Evolutionary conservation across 2,888 invertebrate species (phyloP).

Genomic region (Odontocolon sp.): DNA sequence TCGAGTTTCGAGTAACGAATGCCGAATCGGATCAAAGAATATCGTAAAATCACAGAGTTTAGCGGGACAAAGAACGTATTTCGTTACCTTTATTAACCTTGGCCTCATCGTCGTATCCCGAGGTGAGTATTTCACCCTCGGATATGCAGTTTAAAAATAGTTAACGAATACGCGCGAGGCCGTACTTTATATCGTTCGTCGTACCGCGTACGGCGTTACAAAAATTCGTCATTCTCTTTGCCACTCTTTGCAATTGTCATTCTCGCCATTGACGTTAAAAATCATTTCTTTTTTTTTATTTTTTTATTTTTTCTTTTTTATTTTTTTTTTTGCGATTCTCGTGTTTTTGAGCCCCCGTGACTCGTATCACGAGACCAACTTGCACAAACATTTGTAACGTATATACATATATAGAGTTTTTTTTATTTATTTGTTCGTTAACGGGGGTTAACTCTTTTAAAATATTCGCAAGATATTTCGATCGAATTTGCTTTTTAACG

Average conservation of each 20-base stretch:
- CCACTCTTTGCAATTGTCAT: slow-evolving; percentile 57
- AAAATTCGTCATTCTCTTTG: slow-evolving; percentile 36
- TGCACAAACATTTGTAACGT: no score
- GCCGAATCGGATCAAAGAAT: slow-evolving; percentile 41
- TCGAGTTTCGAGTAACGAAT: slow-evolving; percentile 51
- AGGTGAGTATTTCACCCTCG: slow-evolving; percentile 73
- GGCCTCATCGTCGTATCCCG: slow-evolving; percentile 73
- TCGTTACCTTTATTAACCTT: slow-evolving; percentile 78
- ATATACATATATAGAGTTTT: not conserved
- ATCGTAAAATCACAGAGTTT: slow-evolving; percentile 57
- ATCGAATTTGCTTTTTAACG: no score
- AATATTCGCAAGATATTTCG: no score
- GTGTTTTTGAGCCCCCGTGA: no score
- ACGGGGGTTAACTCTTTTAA: no score
- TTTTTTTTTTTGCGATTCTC: not conserved
- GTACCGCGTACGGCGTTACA: slow-evolving; percentile 43
- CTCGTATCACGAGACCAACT: not conserved
- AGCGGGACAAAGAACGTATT: slow-evolving; percentile 74
- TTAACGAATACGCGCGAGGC: slow-evolving; percentile 38
- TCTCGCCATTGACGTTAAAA: slow-evolving; percentile 16
- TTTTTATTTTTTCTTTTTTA: not conserved
- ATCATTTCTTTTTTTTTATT: not conserved
- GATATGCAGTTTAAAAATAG: slow-evolving; percentile 76
- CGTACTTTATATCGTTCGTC: slow-evolving; percentile 26
- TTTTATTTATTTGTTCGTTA: not conserved